Percentiles rank a stretch among this genome's conserved stretches.
Evolutionary conservation across 2,888 invertebrate genomes (phyloP).

Genomic region (Arge pagana): DNA sequence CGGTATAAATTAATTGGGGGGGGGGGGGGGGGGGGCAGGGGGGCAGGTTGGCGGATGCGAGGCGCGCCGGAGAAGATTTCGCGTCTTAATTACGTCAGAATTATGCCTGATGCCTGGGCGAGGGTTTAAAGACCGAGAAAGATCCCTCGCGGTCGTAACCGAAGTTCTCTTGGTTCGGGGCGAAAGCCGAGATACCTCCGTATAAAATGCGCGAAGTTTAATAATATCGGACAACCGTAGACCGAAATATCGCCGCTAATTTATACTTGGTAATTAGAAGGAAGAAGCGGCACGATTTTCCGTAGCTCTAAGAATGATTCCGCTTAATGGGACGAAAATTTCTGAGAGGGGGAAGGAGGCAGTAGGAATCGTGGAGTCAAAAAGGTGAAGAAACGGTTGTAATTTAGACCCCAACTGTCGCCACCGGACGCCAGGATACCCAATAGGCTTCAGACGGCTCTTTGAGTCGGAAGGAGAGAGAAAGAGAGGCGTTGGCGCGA

Average conservation of each 20-base stretch:
- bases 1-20: constrained; percentile 32
- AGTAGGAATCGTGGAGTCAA: no score
- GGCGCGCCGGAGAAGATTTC: constrained; percentile 4
- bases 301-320: no score
- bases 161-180: not conserved
- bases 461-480: no score
- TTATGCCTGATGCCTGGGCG: not conserved
- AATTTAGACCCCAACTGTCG: no score
- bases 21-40: constrained; percentile 16
- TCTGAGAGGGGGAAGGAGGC: no score
- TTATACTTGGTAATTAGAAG: not conserved
- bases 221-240: not conserved
- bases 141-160: not conserved
- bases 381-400: no score
- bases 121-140: not conserved
- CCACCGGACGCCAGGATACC: no score
- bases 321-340: no score
- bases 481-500: no score
- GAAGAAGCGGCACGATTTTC: no score
- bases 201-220: not conserved
- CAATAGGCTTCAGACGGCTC: no score
- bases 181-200: not conserved
- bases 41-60: constrained; percentile 14
- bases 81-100: constrained; percentile 31
- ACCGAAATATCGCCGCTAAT: no score